Conservation (phyloP, 2,888 invertebrate species). For the Tupiocoris notatus region DNA sequence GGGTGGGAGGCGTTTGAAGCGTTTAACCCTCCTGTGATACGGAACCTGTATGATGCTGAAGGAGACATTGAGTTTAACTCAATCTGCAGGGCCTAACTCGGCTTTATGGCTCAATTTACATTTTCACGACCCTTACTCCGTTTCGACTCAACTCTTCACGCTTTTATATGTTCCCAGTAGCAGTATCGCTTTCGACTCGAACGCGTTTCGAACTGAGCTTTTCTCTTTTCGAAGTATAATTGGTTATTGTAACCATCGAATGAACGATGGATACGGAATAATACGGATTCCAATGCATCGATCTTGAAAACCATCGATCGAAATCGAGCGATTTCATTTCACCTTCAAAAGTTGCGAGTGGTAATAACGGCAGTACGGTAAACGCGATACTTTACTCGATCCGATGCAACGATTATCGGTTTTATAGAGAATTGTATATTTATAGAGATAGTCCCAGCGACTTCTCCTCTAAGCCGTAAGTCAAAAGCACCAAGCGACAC, state of each 20-base stretch:
- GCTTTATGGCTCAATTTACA: constrained; percentile 35
- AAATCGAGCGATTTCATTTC: too few species aligned
- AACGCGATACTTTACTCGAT: too few species aligned
- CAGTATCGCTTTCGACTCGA: background rate
- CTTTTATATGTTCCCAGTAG: background rate
- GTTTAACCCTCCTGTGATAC: background rate
- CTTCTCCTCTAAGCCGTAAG: too few species aligned
- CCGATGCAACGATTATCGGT: too few species aligned
- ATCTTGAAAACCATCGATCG: too few species aligned
- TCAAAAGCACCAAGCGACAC: too few species aligned
- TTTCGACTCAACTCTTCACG: constrained; percentile 4
- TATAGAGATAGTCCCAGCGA: too few species aligned
- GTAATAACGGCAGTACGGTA: too few species aligned
- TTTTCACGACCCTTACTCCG: constrained; percentile 18
- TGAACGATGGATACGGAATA: too few species aligned
- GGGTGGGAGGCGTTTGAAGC: background rate
- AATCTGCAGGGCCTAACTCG: constrained; percentile 21
- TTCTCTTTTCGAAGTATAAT: background rate
- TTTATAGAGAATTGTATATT: too few species aligned
- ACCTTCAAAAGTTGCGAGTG: too few species aligned
- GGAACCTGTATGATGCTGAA: background rate
- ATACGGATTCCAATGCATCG: too few species aligned
- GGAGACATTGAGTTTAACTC: constrained; percentile 35
- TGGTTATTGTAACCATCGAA: background rate
- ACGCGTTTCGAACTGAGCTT: background rate